Percentiles rank a stretch among this genome's conserved stretches.
These are phyloP conservation scores for Leptinotarsa juncta DNA, from an alignment of 2,888 invertebrate species.

Conservation along the genomic window DNA sequence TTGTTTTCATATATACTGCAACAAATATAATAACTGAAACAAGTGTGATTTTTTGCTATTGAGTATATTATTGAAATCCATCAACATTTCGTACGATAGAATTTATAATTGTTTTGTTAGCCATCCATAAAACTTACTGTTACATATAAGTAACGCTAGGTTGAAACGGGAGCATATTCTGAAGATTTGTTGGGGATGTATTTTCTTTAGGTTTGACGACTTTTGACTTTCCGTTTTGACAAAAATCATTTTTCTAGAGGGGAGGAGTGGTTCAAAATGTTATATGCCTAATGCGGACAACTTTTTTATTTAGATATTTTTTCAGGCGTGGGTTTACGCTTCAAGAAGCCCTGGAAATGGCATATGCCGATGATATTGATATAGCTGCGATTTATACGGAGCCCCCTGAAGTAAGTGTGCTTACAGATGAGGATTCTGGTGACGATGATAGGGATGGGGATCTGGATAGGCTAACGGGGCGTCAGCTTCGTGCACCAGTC, in stretches of 20 bases:
- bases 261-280: not conserved
- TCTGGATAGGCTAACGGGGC: slow-evolving; percentile 7
- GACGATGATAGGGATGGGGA: slow-evolving; percentile 1
- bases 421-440: not conserved
- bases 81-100: not conserved
- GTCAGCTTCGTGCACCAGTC: slow-evolving; percentile 7
- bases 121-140: not conserved
- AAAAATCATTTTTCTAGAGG: not conserved
- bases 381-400: not conserved
- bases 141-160: no score
- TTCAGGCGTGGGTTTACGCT: not conserved
- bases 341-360: not conserved
- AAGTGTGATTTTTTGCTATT: not conserved
- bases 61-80: not conserved
- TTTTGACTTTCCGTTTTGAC: not conserved
- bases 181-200: not conserved
- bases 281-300: not conserved
- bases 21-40: not conserved
- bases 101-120: not conserved
- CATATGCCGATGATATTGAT: not conserved
- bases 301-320: not conserved
- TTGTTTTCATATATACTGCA: not conserved
- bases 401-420: not conserved
- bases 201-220: not conserved
- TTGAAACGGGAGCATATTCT: not conserved